A percentile compares a stretch with the other conserved stretches of the same genome.
These are phyloP conservation scores for Mobula hypostoma DNA, from an alignment of 2,113 vertebrate species.

Conservation along the genomic window DNA sequence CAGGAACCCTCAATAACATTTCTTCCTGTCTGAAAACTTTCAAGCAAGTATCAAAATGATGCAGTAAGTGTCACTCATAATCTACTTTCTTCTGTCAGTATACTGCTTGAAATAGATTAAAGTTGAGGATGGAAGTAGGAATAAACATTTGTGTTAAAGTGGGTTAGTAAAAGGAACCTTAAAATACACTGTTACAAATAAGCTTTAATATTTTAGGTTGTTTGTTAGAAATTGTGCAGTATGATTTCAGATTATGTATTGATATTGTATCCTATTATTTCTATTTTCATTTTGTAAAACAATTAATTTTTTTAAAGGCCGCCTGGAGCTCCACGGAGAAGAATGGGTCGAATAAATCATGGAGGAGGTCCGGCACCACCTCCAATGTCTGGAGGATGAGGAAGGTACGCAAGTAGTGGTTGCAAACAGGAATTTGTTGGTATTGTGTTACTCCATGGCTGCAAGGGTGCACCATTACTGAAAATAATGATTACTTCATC, in stretches of 20 bases:
- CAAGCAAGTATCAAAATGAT: not conserved
- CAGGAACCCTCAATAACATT: too few species aligned
- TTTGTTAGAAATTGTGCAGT: not conserved
- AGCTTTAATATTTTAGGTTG: not conserved
- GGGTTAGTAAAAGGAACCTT: not conserved
- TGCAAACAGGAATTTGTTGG: not conserved
- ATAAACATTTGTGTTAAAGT: not conserved
- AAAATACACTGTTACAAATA: too few species aligned
- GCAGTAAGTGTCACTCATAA: not conserved
- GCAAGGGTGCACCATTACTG: too few species aligned
- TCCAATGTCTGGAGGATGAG: constrained; percentile 97
- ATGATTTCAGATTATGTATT: not conserved
- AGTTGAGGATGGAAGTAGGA: not conserved
- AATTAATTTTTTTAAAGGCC: constrained; percentile 57
- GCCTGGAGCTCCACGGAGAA: constrained; percentile 74
- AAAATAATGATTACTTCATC: too few species aligned
- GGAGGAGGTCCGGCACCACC: constrained; percentile 75
- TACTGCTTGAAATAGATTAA: not conserved
- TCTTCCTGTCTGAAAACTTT: not conserved
- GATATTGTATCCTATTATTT: too few species aligned
- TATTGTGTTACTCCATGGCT: too few species aligned
- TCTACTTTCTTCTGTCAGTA: not conserved
- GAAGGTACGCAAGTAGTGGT: constrained; percentile 66
- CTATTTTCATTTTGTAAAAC: not conserved
- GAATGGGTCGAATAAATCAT: constrained; percentile 84